These are phyloP conservation scores for Spodoptera litura DNA, from an alignment of 1,140 invertebrate species.

Conservation along the genomic window DNA sequence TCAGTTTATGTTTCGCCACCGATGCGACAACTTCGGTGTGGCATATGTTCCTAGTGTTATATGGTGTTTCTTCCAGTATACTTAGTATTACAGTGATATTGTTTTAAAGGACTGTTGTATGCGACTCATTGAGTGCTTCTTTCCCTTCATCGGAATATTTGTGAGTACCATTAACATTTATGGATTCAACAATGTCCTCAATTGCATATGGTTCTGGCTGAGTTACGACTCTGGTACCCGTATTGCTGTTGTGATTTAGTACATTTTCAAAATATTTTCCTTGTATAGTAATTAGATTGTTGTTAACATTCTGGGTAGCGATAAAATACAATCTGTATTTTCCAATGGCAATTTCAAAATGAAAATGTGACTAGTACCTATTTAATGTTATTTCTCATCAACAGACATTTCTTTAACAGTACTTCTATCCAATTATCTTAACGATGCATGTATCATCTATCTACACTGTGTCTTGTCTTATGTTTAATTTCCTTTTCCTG, in stretches of 20 bases:
- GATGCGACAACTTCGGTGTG: conserved; percentile 42
- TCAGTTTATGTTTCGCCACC: conserved; percentile 64
- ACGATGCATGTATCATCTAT: no score
- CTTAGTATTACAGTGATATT: conserved; percentile 2
- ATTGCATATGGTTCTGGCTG: background rate
- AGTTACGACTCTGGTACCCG: conserved; percentile 36
- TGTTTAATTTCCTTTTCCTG: no score
- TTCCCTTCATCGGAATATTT: background rate
- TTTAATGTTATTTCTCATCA: background rate
- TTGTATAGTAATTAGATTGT: conserved; percentile 27
- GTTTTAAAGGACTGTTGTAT: background rate
- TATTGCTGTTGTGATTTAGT: conserved; percentile 41
- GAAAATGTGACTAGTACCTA: background rate
- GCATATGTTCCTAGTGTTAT: conserved; percentile 15
- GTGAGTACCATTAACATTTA: conserved; percentile 28
- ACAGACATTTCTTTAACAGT: no score
- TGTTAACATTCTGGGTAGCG: conserved; percentile 12
- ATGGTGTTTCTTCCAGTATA: conserved; percentile 31
- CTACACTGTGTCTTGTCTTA: no score
- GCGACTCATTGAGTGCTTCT: conserved; percentile 1
- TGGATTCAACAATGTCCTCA: conserved; percentile 36
- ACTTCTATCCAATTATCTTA: no score
- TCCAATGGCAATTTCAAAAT: conserved; percentile 2
- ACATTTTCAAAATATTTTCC: conserved; percentile 43
- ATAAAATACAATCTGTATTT: conserved; percentile 14